phyloP scores from a whole-genome alignment of 1,140 invertebrate species.

The Drosophila rhopaloa region DNA sequence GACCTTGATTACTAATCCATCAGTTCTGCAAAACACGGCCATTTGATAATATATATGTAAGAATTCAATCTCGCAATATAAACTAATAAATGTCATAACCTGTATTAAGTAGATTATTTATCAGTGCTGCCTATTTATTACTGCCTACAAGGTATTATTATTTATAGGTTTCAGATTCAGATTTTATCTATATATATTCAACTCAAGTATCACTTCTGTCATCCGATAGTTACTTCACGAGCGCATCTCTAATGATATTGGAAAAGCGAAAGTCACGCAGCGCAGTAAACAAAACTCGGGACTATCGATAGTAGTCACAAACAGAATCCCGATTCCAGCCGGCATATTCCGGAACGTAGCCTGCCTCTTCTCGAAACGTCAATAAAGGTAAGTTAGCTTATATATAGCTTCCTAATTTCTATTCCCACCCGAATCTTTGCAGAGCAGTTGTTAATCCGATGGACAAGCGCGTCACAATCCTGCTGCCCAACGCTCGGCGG shows the following conservation, averaged over 20 bases:
- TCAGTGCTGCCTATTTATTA: too few species aligned
- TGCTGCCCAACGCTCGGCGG: constrained; percentile 89
- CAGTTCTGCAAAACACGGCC: too few species aligned
- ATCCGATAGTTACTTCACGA: background rate
- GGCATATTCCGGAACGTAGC: constrained; percentile 4
- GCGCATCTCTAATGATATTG: background rate
- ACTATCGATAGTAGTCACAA: background rate
- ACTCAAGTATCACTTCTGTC: background rate
- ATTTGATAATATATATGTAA: too few species aligned
- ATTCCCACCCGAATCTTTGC: constrained; percentile 6
- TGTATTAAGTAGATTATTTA: too few species aligned
- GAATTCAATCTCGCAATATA: too few species aligned
- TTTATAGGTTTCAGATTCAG: too few species aligned
- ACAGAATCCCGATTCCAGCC: background rate
- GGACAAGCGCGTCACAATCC: constrained; percentile 86
- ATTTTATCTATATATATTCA: too few species aligned
- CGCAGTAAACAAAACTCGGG: constrained; percentile 6
- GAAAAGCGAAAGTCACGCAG: constrained; percentile 21
- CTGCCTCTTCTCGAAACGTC: constrained; percentile 6
- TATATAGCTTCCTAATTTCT: background rate
- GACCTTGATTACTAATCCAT: too few species aligned
- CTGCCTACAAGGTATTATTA: too few species aligned
- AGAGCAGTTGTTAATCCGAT: constrained; percentile 27
- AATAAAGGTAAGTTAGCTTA: background rate
- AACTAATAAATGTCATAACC: too few species aligned